Evolutionary conservation across 2,113 vertebrate genomes (phyloP).

Genomic region (Microcebus griseorufus): DNA sequence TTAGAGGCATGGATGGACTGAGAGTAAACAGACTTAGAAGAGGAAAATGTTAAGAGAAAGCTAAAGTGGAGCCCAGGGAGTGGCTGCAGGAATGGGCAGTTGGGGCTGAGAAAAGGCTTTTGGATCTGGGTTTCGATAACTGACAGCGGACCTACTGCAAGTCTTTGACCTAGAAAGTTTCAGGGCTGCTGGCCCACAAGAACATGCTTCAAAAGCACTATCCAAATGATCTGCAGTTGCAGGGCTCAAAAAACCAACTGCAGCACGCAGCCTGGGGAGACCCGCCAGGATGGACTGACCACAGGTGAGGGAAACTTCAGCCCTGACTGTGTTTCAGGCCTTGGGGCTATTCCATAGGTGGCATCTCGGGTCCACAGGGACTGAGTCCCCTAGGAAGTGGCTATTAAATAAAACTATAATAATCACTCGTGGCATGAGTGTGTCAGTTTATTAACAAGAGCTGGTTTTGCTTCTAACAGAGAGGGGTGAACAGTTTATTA

Average conservation of each 20-base stretch:
- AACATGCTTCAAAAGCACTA: not conserved
- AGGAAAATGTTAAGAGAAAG: not conserved
- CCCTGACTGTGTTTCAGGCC: not conserved
- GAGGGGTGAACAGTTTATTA: not conserved
- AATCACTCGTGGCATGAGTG: not conserved
- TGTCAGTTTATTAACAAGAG: not conserved
- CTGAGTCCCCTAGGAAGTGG: not conserved
- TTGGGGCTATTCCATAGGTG: not conserved
- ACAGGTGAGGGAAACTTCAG: not conserved
- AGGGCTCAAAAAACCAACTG: not conserved
- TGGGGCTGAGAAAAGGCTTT: not conserved
- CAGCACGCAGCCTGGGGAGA: not conserved
- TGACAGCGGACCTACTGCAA: not conserved
- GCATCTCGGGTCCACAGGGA: not conserved
- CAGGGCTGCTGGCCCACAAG: not conserved
- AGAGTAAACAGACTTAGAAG: not conserved
- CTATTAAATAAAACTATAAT: not conserved
- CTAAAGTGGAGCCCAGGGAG: not conserved
- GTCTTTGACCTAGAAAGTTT: not conserved
- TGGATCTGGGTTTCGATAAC: not conserved
- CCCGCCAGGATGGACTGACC: not conserved
- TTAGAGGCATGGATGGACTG: not conserved
- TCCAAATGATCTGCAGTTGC: not conserved
- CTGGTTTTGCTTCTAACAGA: not conserved
- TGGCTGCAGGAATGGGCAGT: accelerated